These are phyloP conservation scores for Nerophis ophidion DNA, from an alignment of 2,113 vertebrate genomes.

Conservation along the genomic window DNA sequence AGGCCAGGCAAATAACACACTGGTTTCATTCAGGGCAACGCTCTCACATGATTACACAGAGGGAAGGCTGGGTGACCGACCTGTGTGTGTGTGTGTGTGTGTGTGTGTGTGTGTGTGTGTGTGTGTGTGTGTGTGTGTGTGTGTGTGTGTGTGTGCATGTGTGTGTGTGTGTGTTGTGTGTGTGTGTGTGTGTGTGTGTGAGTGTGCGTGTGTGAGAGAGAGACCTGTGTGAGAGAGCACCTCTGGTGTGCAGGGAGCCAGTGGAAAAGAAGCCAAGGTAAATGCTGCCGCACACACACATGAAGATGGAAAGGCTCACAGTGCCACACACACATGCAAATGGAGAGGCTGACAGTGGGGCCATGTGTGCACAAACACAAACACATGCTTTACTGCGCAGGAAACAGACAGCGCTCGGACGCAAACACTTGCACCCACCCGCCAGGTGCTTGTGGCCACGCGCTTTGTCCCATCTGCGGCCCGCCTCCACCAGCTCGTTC, in stretches of 20 bases:
- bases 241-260: constrained; percentile 68
- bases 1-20: constrained; percentile 56
- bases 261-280: constrained; percentile 67
- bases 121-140: constrained; percentile 20
- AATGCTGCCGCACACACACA: constrained; percentile 46
- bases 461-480: constrained; percentile 58
- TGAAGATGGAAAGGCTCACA: too few relatives aligned
- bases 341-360: constrained; percentile 52
- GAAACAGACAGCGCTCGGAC: constrained; percentile 40
- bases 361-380: constrained; percentile 56
- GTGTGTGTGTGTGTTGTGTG: constrained; percentile 17
- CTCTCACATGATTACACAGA: constrained; percentile 69
- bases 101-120: constrained; percentile 14
- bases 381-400: constrained; percentile 44
- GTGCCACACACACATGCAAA: constrained; percentile 37
- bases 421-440: constrained; percentile 49
- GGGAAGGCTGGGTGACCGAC: constrained; percentile 59
- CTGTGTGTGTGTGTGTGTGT: constrained; percentile 54
- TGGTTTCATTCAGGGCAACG: constrained; percentile 71
- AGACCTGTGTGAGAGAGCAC: constrained; percentile 47
- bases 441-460: constrained; percentile 60
- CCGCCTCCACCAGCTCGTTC: constrained; percentile 64
- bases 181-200: constrained; percentile 7
- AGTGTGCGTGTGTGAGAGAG: constrained; percentile 8
- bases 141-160: constrained; percentile 51